Conservation (phyloP, 1,140 invertebrate genomes). For the Branchinecta lindahli region DNA sequence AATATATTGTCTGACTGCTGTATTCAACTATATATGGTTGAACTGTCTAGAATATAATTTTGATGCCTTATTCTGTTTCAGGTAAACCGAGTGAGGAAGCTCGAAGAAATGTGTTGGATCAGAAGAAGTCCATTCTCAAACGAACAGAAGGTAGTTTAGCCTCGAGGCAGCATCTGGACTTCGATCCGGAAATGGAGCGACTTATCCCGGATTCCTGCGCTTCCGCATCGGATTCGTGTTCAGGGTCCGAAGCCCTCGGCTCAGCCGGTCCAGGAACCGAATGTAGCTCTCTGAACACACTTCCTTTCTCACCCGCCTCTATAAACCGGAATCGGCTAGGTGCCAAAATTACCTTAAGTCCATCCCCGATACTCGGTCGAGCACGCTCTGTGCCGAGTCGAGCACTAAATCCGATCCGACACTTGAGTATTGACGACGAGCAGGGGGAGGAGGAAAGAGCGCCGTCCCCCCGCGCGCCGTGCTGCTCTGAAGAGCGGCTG, state of each 20-base stretch:
- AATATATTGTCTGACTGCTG: no score
- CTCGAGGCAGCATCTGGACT: not conserved
- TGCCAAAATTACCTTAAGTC: not conserved
- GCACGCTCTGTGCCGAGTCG: not conserved
- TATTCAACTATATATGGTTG: no score
- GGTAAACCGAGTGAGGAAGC: not conserved
- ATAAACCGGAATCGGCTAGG: not conserved
- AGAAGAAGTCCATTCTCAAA: not conserved
- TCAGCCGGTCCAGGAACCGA: not conserved
- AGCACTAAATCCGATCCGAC: not conserved
- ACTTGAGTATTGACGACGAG: not conserved
- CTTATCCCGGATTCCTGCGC: not conserved
- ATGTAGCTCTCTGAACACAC: not conserved
- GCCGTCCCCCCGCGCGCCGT: not conserved
- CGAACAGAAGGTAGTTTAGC: conserved; percentile 2
- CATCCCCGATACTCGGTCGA: not conserved
- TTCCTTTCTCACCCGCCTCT: not conserved
- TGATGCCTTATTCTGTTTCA: not conserved
- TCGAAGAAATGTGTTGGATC: not conserved
- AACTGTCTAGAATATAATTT: not conserved
- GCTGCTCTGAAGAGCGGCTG: not conserved
- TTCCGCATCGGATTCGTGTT: not conserved
- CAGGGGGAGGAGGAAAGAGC: not conserved
- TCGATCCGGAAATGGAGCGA: not conserved
- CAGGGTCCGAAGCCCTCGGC: not conserved